These are phyloP conservation scores for Papilio protenor DNA, from an alignment of 2,888 invertebrate genomes.

Conservation along the genomic window DNA sequence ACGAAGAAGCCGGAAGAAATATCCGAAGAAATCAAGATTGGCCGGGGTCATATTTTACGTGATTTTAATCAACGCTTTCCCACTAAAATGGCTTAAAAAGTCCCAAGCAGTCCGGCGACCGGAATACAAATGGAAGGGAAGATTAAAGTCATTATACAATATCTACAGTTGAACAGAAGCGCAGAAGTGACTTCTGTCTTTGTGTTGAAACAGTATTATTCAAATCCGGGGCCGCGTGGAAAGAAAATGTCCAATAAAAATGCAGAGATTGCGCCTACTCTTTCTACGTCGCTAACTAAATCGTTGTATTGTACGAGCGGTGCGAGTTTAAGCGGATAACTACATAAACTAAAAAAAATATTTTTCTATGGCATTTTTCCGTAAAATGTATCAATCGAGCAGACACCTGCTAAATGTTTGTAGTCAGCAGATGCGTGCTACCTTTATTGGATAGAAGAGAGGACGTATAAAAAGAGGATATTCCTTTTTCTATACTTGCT, in stretches of 20 bases:
- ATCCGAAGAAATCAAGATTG: slow-evolving; percentile 31
- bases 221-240: slow-evolving; percentile 62
- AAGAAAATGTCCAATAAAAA: slow-evolving; percentile 76
- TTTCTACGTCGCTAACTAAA: slow-evolving; percentile 68
- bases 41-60: slow-evolving; percentile 41
- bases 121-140: slow-evolving; percentile 49
- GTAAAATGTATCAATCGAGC: neutral
- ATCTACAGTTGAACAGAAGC: slow-evolving; percentile 41
- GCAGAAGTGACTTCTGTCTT: slow-evolving; percentile 58
- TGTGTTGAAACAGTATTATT: slow-evolving; percentile 69
- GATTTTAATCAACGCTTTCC: slow-evolving; percentile 42
- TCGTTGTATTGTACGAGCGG: slow-evolving; percentile 56
- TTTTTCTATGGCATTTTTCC: neutral
- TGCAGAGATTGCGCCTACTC: slow-evolving; percentile 68
- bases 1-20: slow-evolving; percentile 36
- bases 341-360: neutral
- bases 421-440: neutral
- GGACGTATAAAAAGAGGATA: no score
- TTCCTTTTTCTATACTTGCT: no score
- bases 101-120: slow-evolving; percentile 9
- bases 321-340: slow-evolving; percentile 42
- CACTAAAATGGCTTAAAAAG: slow-evolving; percentile 38
- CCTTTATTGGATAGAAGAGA: neutral
- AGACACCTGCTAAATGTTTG: neutral
- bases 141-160: slow-evolving; percentile 52